Evolutionary conservation across 2,797 vertebrate species (phyloP), one percentile per base, ranked within the genome.

Genomic region (Anniella stebbinsi): DNA sequence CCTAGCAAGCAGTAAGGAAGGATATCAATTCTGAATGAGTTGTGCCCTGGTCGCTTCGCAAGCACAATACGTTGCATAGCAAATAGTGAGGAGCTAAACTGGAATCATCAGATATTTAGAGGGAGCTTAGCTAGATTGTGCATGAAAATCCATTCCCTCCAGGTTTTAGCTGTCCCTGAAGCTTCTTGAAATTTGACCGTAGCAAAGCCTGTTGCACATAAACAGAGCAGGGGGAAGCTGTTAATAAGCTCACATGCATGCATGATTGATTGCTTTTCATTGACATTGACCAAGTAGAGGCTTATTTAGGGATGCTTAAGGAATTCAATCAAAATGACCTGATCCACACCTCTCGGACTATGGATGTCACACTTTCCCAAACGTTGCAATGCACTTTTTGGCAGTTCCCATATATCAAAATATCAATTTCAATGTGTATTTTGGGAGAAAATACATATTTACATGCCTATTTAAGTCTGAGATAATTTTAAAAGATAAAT

Each of bases 21-120:
- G 93, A n/a, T 86, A 95, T 92, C 76, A 78, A n/a, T 94, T 93
- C 81, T 86, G 2, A 76, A 84, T n/a, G 54, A 13, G 48, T 51
- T 48, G 9, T 36, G 72, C 17, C 81, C 80, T 25, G 33, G 76
- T 63, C 77, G 90, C 67, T 30, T 80, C 0, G 30, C 72, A 33
- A n/a, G 63, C 1, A 45, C 2, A 10, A 88, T 88, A 60, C 0
- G 76, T 21, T 41, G 81, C 66, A 73, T 0, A 12, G n/a, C 4
- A 21, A 12, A 63, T 11, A 60, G 70, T 30, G 38, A 17, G 72
- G 94, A 93, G 92, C 45, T 4, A 91, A 87, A 85, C 6, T 18
- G 7, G 57, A 13, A 90, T 33, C n/a, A 80, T 89, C 70, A 1
- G 0, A 87, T n/a, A 86, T 57, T 3, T 57, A 21, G 36, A 9